phyloP scores from a whole-genome alignment of 2,113 vertebrate species.

The Plecotus auritus region DNA sequence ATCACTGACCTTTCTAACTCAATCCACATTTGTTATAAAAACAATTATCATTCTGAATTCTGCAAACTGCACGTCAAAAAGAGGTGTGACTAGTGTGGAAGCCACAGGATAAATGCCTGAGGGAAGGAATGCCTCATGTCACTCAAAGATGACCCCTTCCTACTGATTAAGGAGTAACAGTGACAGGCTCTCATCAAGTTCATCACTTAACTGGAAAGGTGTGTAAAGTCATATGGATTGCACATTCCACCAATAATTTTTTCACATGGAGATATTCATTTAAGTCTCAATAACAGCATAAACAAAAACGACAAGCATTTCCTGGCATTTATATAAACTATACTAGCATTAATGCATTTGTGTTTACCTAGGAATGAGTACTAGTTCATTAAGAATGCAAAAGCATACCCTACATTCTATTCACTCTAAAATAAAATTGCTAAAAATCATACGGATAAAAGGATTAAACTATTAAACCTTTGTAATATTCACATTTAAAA shows the following conservation, averaged over 20 bases:
- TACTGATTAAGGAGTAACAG: constrained; percentile 23
- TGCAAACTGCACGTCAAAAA: not conserved
- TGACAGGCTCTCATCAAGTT: constrained; percentile 56
- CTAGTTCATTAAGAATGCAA: not conserved
- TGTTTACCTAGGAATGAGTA: not conserved
- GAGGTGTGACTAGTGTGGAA: not conserved
- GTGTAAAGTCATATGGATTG: not conserved
- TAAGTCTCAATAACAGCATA: not conserved
- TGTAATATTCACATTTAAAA: constrained; percentile 33
- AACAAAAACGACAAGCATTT: constrained; percentile 17
- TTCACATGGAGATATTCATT: constrained; percentile 5
- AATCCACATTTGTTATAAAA: constrained; percentile 41
- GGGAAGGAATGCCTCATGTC: not conserved
- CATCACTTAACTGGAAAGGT: constrained; percentile 19
- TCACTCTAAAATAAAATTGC: not conserved
- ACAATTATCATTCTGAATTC: constrained; percentile 2
- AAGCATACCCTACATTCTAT: not conserved
- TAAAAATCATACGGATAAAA: constrained; percentile 25
- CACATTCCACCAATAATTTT: not conserved
- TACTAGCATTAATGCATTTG: not conserved
- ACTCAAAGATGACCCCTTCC: constrained; percentile 33
- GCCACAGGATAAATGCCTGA: not conserved
- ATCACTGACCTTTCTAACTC: not conserved
- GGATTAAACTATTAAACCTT: not conserved
- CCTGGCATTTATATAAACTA: constrained; percentile 9